These are phyloP conservation scores for Notolepis coatsorum DNA, from an alignment of 2,797 vertebrate species.

Conservation along the genomic window DNA sequence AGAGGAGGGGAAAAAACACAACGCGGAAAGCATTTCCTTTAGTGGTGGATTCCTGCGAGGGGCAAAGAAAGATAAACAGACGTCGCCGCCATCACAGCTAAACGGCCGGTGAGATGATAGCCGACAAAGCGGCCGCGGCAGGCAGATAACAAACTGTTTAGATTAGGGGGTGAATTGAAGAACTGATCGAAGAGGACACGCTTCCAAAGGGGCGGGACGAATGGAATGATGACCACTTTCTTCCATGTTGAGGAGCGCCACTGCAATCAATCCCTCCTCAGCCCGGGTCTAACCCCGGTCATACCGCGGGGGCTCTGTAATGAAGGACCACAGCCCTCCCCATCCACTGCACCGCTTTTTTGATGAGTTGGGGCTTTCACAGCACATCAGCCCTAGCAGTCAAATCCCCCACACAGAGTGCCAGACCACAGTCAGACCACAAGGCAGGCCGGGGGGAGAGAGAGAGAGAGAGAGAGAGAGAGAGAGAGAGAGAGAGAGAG, in stretches of 20 bases:
- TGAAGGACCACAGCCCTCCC: conserved; percentile 57
- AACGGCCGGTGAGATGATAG: conserved; percentile 24
- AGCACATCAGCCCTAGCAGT: conserved; percentile 66
- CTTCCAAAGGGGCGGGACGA: conserved; percentile 15
- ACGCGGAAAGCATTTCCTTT: conserved; percentile 53
- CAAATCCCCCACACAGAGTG: conserved; percentile 65
- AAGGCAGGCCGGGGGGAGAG: conserved; percentile 29
- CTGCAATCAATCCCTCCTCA: conserved; percentile 61
- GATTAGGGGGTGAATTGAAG: conserved; percentile 11
- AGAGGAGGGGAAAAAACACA: conserved; percentile 13
- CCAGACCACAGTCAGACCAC: conserved; percentile 67
- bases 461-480: neutral
- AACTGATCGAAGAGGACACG: conserved; percentile 21
- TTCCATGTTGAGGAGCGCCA: conserved; percentile 44
- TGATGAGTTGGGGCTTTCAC: conserved; percentile 67
- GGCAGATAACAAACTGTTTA: conserved; percentile 42
- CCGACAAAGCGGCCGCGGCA: conserved; percentile 22
- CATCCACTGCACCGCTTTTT: conserved; percentile 42
- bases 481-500: conserved; percentile 22
- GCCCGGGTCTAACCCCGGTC: conserved; percentile 62
- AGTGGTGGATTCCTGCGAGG: conserved; percentile 52
- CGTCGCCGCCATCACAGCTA: conserved; percentile 46
- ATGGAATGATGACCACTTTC: conserved; percentile 31
- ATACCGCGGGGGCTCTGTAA: conserved; percentile 59
- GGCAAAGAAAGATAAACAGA: conserved; percentile 68